Conservation (phyloP, 1,140 invertebrate species). For the Calycopis cecrops region DNA sequence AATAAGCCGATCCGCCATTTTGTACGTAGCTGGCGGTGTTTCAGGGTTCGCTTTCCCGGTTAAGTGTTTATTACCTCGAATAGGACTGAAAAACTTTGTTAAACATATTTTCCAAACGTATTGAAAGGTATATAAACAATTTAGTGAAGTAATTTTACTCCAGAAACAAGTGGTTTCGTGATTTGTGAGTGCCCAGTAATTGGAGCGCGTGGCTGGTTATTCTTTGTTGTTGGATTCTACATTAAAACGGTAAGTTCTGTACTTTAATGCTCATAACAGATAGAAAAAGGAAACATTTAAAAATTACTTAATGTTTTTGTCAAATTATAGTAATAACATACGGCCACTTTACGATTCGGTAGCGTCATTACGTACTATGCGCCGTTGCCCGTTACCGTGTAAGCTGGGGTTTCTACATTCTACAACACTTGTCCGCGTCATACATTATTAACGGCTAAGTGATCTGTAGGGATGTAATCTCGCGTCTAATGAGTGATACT, state of each 20-base stretch:
- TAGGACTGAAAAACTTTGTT: constrained; percentile 59
- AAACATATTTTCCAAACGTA: constrained; percentile 42
- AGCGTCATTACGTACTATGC: neutral
- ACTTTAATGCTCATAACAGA: constrained; percentile 13
- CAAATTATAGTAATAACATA: neutral
- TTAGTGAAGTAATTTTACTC: constrained; percentile 51
- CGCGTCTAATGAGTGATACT: constrained; percentile 13
- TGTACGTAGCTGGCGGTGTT: constrained; percentile 73
- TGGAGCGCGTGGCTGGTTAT: constrained; percentile 71
- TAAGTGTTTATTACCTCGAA: constrained; percentile 61
- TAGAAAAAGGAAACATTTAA: neutral
- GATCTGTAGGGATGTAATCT: too few relatives aligned
- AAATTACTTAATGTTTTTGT: neutral
- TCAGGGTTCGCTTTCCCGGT: constrained; percentile 63
- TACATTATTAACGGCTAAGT: too few relatives aligned
- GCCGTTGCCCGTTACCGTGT: constrained; percentile 1
- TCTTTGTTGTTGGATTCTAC: constrained; percentile 72
- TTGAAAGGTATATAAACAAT: constrained; percentile 46
- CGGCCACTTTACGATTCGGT: neutral
- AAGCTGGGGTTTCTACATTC: constrained; percentile 1
- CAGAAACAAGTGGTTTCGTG: constrained; percentile 64
- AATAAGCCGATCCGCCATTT: constrained; percentile 73
- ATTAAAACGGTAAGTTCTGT: constrained; percentile 63
- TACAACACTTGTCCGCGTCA: too few relatives aligned
- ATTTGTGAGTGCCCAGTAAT: constrained; percentile 69